Evolutionary conservation across 2,888 invertebrate genomes (phyloP).

Genomic region (Theodoxus fluviatilis): DNA sequence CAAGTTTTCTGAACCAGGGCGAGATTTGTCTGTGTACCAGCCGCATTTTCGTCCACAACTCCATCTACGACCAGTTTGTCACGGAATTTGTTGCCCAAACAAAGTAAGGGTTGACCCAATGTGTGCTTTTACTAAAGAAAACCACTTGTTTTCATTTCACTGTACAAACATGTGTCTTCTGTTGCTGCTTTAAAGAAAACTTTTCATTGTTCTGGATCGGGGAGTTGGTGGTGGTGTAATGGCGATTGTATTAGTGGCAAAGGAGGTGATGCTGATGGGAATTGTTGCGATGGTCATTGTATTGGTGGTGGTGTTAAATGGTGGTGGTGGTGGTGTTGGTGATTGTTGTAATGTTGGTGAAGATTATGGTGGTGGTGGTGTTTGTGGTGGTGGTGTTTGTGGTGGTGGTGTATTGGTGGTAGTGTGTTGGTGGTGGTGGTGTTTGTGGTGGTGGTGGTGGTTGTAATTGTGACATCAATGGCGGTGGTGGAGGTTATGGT

Average conservation of each 20-base stretch:
- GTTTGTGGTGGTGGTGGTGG: too few relatives aligned
- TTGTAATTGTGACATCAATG: too few relatives aligned
- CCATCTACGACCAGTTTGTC: conserved; percentile 67
- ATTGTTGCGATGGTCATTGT: background rate
- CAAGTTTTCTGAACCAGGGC: conserved; percentile 70
- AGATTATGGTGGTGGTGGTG: background rate
- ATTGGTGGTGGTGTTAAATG: background rate
- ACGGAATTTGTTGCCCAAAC: conserved; percentile 61
- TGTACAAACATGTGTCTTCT: too few relatives aligned
- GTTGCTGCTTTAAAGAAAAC: too few relatives aligned
- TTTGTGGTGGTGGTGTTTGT: too few relatives aligned
- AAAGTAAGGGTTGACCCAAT: conserved; percentile 56
- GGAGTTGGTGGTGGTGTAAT: too few relatives aligned
- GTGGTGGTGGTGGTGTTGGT: background rate
- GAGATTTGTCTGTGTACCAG: conserved; percentile 71
- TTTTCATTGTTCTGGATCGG: too few relatives aligned
- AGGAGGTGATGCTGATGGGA: background rate
- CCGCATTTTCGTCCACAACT: conserved; percentile 68
- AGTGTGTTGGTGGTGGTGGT: too few relatives aligned
- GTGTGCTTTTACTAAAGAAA: too few relatives aligned
- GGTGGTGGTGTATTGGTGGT: too few relatives aligned
- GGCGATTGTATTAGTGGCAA: background rate
- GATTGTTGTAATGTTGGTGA: background rate
- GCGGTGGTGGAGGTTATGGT: too few relatives aligned
- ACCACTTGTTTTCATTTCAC: too few relatives aligned